These are phyloP conservation scores for Ianthella basta DNA, from an alignment of 37 sponge, comb jelly and placozoan genomes.

Conservation along the genomic window DNA sequence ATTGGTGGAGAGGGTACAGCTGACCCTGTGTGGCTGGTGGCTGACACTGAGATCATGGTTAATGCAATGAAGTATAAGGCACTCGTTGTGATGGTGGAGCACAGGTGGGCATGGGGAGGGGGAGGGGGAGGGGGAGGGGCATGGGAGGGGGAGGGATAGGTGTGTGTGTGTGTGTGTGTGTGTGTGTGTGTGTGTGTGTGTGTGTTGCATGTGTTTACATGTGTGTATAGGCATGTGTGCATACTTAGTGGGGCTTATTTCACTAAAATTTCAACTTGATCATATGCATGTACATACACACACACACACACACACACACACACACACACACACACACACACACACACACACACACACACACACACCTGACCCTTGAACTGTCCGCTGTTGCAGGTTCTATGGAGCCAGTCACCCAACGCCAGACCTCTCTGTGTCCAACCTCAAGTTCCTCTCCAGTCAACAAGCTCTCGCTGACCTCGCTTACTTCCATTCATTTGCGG, in stretches of 20 bases:
- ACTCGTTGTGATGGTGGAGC: conserved; percentile 62
- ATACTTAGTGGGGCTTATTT: too few species aligned
- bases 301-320: conserved; percentile 22
- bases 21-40: conserved; percentile 66
- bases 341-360: background rate
- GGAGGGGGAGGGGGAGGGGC: background rate
- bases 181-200: conserved; percentile 35
- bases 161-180: conserved; percentile 13
- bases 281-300: conserved; percentile 35
- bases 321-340: background rate
- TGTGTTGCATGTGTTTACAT: too few species aligned
- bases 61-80: conserved; percentile 73
- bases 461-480: conserved; percentile 88
- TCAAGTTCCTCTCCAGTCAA: conserved; percentile 79
- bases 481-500: conserved; percentile 50
- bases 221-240: background rate
- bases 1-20: conserved; percentile 87
- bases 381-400: conserved; percentile 66
- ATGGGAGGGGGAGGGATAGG: too few species aligned
- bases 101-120: too few species aligned
- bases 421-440: conserved; percentile 39
- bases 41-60: conserved; percentile 66
- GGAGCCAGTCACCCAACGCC: conserved; percentile 85
- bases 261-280: too few species aligned
- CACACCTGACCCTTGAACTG: background rate